These are phyloP conservation scores for Oreohelix idahoensis DNA, from an alignment of 1,140 invertebrate genomes.

Conservation along the genomic window DNA sequence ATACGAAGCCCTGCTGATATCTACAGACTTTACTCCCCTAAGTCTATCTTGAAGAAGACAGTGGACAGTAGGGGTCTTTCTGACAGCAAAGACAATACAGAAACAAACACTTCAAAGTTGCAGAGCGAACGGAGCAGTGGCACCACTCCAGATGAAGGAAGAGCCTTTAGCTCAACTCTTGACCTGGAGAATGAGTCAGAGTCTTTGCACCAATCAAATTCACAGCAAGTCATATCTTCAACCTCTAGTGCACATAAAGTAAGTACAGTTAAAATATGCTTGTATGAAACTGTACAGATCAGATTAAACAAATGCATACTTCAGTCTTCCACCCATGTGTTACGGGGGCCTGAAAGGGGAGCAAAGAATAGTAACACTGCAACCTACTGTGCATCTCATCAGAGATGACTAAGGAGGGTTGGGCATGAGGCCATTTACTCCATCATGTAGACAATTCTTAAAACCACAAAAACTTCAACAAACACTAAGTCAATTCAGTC, in stretches of 20 bases:
- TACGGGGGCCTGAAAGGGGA: too few relatives aligned
- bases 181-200: not conserved
- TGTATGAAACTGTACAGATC: not conserved
- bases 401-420: too few relatives aligned
- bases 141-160: not conserved
- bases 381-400: too few relatives aligned
- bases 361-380: too few relatives aligned
- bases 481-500: too few relatives aligned
- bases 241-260: not conserved
- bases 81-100: not conserved
- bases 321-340: too few relatives aligned
- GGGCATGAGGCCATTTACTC: too few relatives aligned
- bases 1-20: constrained; percentile 29
- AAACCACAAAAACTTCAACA: too few relatives aligned
- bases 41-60: constrained; percentile 27
- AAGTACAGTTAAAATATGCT: not conserved
- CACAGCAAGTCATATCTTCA: not conserved
- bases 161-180: not conserved
- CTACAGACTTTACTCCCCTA: constrained; percentile 19
- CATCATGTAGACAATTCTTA: too few relatives aligned
- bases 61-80: not conserved
- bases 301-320: not conserved
- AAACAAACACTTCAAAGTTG: not conserved
- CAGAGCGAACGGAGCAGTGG: not conserved
- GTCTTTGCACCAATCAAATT: not conserved